Evolutionary conservation across 1,140 invertebrate genomes (phyloP).

Genomic region (Vanessa atalanta): DNA sequence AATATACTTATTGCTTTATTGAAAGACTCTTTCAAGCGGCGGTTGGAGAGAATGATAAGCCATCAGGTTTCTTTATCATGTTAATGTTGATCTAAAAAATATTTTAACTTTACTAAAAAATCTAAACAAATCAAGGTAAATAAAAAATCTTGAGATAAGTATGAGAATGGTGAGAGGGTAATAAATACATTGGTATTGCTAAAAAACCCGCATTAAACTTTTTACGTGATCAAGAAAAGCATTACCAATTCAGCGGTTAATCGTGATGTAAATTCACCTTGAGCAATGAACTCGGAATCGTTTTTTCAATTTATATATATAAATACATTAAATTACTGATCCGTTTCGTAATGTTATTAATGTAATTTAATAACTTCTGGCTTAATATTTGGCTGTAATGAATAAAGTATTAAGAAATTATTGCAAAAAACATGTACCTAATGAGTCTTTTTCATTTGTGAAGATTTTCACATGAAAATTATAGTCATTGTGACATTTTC

Average conservation of each 20-base stretch:
- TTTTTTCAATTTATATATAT: constrained; percentile 9
- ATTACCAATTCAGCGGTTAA: constrained; percentile 29
- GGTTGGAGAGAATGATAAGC: too few relatives aligned
- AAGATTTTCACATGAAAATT: constrained; percentile 32
- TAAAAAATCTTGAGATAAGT: too few relatives aligned
- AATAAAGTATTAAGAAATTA: neutral
- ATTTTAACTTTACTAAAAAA: too few relatives aligned
- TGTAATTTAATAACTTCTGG: constrained; percentile 1
- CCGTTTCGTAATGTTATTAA: constrained; percentile 8
- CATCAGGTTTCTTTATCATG: too few relatives aligned
- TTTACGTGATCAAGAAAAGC: constrained; percentile 19
- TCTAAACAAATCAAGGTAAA: too few relatives aligned
- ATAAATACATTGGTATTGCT: neutral
- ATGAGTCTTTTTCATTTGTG: constrained; percentile 1
- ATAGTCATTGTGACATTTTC: constrained; percentile 51
- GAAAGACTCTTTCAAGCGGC: too few relatives aligned
- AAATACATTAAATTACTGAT: neutral
- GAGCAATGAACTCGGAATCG: constrained; percentile 21
- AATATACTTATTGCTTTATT: too few relatives aligned
- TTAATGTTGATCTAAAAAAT: too few relatives aligned
- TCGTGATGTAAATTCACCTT: constrained; percentile 25
- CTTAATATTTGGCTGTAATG: neutral
- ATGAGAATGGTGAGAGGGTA: neutral
- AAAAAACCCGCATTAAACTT: constrained; percentile 9
- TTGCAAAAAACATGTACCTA: neutral